Percentiles rank a stretch among this genome's conserved stretches.
Conservation (phyloP, 2,797 vertebrate species). For the Otolemur crassicaudatus region DNA sequence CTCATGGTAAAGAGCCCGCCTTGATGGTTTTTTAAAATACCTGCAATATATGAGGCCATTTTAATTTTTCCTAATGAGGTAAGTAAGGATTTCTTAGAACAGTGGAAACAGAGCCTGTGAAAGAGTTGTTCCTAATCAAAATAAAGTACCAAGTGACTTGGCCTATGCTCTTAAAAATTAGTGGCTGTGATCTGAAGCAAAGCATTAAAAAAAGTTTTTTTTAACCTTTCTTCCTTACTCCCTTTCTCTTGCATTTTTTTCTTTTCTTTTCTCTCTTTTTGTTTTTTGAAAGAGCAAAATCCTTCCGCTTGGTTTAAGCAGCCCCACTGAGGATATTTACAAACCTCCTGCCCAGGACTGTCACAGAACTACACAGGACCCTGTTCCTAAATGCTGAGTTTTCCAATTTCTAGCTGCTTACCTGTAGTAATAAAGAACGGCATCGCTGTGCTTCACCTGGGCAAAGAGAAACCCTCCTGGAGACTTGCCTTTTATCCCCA, state of each 20-base stretch:
- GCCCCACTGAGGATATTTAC: neutral
- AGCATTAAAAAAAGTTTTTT: neutral
- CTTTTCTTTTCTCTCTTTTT: neutral
- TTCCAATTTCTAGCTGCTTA: neutral
- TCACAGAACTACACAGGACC: neutral
- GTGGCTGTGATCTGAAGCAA: neutral
- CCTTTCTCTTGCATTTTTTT: neutral
- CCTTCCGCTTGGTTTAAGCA: conserved; percentile 23
- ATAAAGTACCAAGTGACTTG: neutral
- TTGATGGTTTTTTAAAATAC: neutral
- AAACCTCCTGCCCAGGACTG: neutral
- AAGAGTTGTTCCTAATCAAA: neutral
- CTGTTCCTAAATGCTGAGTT: neutral
- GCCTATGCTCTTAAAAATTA: neutral
- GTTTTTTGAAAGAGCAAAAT: neutral
- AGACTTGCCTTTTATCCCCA: conserved; percentile 53
- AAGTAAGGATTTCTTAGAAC: neutral
- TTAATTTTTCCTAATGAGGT: neutral
- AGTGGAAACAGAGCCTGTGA: neutral
- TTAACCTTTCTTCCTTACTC: neutral
- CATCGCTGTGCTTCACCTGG: neutral
- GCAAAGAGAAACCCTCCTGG: conserved; percentile 42
- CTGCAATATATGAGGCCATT: neutral
- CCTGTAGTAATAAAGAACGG: neutral
- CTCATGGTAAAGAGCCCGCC: neutral